These are phyloP conservation scores for Stegana nigrithorax DNA, from an alignment of 2,888 invertebrate genomes.

Conservation along the genomic window DNA sequence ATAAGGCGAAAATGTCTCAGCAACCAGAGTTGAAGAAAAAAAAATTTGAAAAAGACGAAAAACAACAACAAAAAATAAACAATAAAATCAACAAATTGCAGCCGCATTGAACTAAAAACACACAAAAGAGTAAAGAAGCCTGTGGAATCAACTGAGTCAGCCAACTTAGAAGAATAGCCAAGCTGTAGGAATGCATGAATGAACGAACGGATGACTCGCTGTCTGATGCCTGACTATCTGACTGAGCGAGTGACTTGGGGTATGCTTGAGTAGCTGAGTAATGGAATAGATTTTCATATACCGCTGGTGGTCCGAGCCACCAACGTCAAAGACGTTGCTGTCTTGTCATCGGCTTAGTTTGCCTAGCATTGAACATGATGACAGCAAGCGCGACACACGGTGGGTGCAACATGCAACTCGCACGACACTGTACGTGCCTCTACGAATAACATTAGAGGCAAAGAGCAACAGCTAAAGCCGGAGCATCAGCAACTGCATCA, in stretches of 20 bases:
- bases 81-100: constrained; percentile 49
- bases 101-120: constrained; percentile 28
- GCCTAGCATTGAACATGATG: constrained; percentile 56
- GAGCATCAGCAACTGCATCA: background rate
- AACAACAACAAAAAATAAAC: constrained; percentile 30
- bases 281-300: constrained; percentile 38
- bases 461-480: background rate
- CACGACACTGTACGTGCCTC: background rate
- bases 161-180: background rate
- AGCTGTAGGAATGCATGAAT: constrained; percentile 22
- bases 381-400: constrained; percentile 48
- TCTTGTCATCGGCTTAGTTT: too few species aligned
- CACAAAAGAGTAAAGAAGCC: background rate
- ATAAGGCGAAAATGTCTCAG: constrained; percentile 17
- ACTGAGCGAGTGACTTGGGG: too few species aligned
- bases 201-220: constrained; percentile 40
- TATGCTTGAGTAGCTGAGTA: constrained; percentile 51
- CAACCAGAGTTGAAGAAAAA: too few species aligned
- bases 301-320: constrained; percentile 11
- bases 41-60: too few species aligned
- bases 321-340: constrained; percentile 37
- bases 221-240: background rate
- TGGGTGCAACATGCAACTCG: constrained; percentile 40
- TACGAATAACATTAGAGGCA: too few species aligned
- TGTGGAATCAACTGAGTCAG: background rate